Base-by-base conservation (phyloP, 2,888 invertebrate genomes). In the Eretmocerus hayati region DNA sequence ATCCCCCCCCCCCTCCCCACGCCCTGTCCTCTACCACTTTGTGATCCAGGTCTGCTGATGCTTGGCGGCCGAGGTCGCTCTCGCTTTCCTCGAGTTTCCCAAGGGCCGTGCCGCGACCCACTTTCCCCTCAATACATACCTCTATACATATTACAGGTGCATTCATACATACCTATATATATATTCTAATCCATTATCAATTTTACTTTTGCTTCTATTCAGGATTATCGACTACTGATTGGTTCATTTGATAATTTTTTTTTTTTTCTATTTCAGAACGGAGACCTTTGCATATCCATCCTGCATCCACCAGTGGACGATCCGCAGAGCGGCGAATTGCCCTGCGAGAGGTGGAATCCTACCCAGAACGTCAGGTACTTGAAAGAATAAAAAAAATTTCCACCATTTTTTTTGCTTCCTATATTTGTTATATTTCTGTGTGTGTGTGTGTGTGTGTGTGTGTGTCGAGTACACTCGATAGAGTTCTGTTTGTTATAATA, bases 271-370 rank as follows among this genome's bases (percentile, higher is more conserved):
- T 76, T 76, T 46, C 77, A 94, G 90, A 99, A 97, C 74, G 99
- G 99, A 40, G 97, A 99, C 74, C 80, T 99, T 50, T 99, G 99
- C 77, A 99, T 99, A 79, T 96, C 96, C 60, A 99, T 99, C 72
- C 80, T 99, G 54, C 99, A 99, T 75, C 96, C 99, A 51, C 97
- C 99, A 16, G 88, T 96, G 48, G 97, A 99, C 74, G 99, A 99
- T 76, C 97, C 99, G 31, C 97, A 97, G 71, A 95, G 94, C 63
- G 99, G 99, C 21, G 99, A 99, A 74, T 75, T 97, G 64, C 95
- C 99, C 1, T 97, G 96, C 75, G 99, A 99, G 75, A 86, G 99
- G 73, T 99, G 99, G 99, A 99, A 99, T 80, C 99, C 99, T 46
- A 99, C 99, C 59, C 99, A 99, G 77, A 97, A 92, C 67, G 97